A percentile compares a stretch with the other conserved stretches of the same genome.
phyloP scores from a whole-genome alignment of 2,888 invertebrate genomes.

The Tethea ocularis region DNA sequence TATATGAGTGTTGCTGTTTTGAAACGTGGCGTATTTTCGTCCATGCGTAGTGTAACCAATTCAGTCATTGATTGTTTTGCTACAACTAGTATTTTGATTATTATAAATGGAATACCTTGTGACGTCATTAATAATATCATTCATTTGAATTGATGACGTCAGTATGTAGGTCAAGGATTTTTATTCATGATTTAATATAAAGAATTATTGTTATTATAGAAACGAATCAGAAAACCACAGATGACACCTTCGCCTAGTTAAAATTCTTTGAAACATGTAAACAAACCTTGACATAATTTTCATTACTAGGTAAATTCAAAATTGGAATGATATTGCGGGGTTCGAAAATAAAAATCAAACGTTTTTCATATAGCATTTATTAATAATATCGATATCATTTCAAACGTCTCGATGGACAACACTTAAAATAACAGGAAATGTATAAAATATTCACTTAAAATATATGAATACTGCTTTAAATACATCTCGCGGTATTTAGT shows the following conservation, averaged over 20 bases:
- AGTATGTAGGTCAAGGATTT: background rate
- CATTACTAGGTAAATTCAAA: background rate
- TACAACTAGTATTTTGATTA: background rate
- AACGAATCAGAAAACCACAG: background rate
- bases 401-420: background rate
- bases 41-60: constrained; percentile 25
- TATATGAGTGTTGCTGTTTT: constrained; percentile 32
- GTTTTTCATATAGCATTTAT: background rate
- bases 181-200: background rate
- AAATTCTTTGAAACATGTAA: background rate
- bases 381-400: background rate
- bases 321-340: background rate
- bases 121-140: background rate
- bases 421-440: constrained; percentile 13
- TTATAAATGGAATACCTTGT: background rate
- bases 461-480: constrained; percentile 9
- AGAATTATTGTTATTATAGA: background rate
- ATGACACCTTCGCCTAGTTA: background rate
- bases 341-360: background rate
- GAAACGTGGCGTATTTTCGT: constrained; percentile 36
- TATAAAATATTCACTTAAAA: constrained; percentile 20
- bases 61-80: background rate
- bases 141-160: background rate
- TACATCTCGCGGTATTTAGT: background rate
- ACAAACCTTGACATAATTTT: background rate